Evolutionary conservation across 2,888 invertebrate genomes (phyloP).

Genomic region (Drosophila ustulata): DNA sequence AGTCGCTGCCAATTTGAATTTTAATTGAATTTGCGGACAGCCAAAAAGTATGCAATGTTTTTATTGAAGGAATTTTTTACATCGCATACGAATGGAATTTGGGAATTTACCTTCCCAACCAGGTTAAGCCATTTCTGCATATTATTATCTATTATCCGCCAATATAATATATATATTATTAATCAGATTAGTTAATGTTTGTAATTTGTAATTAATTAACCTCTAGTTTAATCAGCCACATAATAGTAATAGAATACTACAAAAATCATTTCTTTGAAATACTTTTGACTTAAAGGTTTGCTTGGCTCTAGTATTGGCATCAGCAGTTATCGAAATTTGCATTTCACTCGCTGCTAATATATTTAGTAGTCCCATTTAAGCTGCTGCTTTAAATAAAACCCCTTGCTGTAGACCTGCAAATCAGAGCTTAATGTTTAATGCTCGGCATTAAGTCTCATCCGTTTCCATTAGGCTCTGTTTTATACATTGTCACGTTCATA

Average conservation of each 20-base stretch:
- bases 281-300: not conserved
- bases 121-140: too few species aligned
- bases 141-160: too few species aligned
- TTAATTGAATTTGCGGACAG: not conserved
- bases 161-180: too few species aligned
- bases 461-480: constrained; percentile 25
- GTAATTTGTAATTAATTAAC: too few species aligned
- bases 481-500: constrained; percentile 37
- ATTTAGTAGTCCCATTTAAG: constrained; percentile 3
- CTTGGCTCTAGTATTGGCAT: not conserved
- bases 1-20: not conserved
- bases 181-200: too few species aligned
- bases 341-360: not conserved
- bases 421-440: constrained; percentile 23
- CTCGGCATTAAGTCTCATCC: constrained; percentile 9
- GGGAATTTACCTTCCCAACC: too few species aligned
- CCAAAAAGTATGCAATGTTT: constrained; percentile 1
- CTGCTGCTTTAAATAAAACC: not conserved
- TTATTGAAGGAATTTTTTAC: not conserved
- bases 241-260: too few species aligned
- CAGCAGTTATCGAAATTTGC: not conserved
- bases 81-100: not conserved
- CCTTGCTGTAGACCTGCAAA: constrained; percentile 16
- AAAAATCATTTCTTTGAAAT: too few species aligned
- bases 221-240: too few species aligned